Base-by-base conservation (phyloP, 2,113 vertebrate species). In the Collichthys lucidus region DNA sequence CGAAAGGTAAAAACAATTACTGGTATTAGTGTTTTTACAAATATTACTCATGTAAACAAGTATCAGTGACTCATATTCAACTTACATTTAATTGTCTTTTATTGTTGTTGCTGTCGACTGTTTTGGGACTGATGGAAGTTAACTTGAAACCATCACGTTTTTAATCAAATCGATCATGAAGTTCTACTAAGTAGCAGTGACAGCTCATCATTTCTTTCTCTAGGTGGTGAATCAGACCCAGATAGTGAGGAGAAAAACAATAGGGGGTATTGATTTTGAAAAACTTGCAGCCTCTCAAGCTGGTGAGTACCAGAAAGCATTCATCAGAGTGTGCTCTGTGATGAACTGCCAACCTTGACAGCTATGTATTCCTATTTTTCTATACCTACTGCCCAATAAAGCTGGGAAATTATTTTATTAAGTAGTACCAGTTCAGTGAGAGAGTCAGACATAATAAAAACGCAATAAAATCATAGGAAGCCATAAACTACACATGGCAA, bases 201-300 rank as follows among this genome's bases (percentile, higher is more conserved):
- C 15, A 29, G 22, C 84, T 83, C 42, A 42, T 63, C 61, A 9
- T 79, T 42, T 74, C 17, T 88, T 11, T 72, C 24, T 70, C 44
- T 19, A 95, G 93, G 89, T 76, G 55, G 49, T 62, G 74, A 88
- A 73, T 65, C 77, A 72, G 55, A 85, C 26, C 35, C 3, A 3
- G 1, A 3, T 11, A 11, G 89, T 92, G 24, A 92, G 86, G 78
- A 94, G 90, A 60, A 94, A 84, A 89, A 93, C 92, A 35, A 75
- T 87, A 17, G 91, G 90, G 5, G 94, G 89, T 3, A 71, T 92
- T 50, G 85, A 90, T 77, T 88, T 91, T 86, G 93, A 94, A 84
- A 85, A 72, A 73, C 47, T 84, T 40, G 86, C 66, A 9, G 20
- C 63, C 31, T 70, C 64, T 79, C 62, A 84, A 73, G 68, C 76